phyloP scores from a whole-genome alignment of 2,113 vertebrate species.

The Phalacrocorax carbo region DNA sequence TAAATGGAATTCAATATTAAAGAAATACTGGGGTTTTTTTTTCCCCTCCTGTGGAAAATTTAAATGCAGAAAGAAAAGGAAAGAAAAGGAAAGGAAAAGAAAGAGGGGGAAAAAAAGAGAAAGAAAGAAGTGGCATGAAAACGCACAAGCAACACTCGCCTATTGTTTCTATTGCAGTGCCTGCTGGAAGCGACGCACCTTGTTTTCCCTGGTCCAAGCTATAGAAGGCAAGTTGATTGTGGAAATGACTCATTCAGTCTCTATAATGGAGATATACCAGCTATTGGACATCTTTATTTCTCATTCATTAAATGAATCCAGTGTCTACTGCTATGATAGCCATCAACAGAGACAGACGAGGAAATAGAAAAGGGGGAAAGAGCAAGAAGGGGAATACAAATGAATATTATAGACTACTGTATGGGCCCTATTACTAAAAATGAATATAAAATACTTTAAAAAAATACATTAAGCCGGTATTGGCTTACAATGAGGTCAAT shows the following conservation, averaged over 20 bases:
- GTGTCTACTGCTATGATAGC: slow-evolving; percentile 48
- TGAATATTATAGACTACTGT: slow-evolving; percentile 66
- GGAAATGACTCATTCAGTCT: slow-evolving; percentile 44
- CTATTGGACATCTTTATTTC: slow-evolving; percentile 27
- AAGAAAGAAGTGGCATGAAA: not conserved
- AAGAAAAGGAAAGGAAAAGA: slow-evolving; percentile 11
- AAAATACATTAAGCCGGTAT: slow-evolving; percentile 78
- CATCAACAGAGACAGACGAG: slow-evolving; percentile 63
- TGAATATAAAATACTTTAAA: slow-evolving; percentile 80
- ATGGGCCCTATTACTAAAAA: slow-evolving; percentile 78
- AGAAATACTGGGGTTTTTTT: slow-evolving; percentile 64
- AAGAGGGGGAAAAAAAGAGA: slow-evolving; percentile 8
- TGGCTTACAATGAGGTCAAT: slow-evolving; percentile 81
- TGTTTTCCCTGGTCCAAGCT: not conserved
- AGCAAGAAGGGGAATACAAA: slow-evolving; percentile 71
- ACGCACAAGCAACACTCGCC: not conserved
- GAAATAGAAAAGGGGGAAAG: slow-evolving; percentile 60
- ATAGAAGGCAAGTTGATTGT: not conserved
- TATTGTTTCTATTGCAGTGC: not conserved
- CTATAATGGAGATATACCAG: slow-evolving; percentile 10
- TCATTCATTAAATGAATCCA: slow-evolving; percentile 49
- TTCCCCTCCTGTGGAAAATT: slow-evolving; percentile 70
- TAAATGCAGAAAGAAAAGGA: slow-evolving; percentile 60
- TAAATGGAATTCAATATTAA: slow-evolving; percentile 79
- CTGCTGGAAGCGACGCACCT: not conserved